Base-by-base conservation (phyloP, 2,113 vertebrate genomes). In the Taurulus bubalis region DNA sequence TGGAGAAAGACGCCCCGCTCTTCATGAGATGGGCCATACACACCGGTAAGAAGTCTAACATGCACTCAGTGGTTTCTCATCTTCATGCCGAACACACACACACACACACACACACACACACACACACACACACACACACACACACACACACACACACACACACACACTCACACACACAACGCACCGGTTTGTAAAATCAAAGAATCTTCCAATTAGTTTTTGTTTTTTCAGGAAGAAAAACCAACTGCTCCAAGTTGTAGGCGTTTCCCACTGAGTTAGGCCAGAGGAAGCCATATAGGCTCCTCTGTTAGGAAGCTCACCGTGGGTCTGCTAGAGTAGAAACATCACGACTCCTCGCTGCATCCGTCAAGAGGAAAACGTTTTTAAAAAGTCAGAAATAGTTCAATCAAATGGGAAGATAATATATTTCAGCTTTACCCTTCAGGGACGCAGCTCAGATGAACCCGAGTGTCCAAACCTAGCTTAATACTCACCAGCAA, bases 11-110 rank as follows among this genome's bases (percentile, higher is more conserved):
- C 0, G 98, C 98, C 26, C 97, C 96, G 65, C 95, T 99, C 11
- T 99, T 99, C 92, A 95, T 96, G 88, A 95, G 95, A 89, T 99
- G 98, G 98, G 98, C 98, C 76, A 95, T 99, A 62, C 98, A 99
- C 45, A 99, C 98, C 73, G 98, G 98, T 99, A 87, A 56, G 2
- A 18, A 51, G 65, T 34, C 6, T n/a, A 5, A 3, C 49, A 1
- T 4, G 28, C 9, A 28, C 59, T 15, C 71, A 16, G 26, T 34
- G 42, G 38, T 40, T 85, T 75, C 47, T 40, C 51, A 47, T 73
- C 70, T 55, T 58, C 14, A 59, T 49, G 8, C 4, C 2, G 9
- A 2, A 10, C 38, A 34, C 34, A 34, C 8, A 3, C 20, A 53
- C 15, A 51, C 49, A 28, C 8, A 53, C 15, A 51, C 49, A 28